A percentile compares a stretch with the other conserved stretches of the same genome.
Evolutionary conservation across 2,797 vertebrate genomes (phyloP).

Genomic region (Pangasius larnaudii): DNA sequence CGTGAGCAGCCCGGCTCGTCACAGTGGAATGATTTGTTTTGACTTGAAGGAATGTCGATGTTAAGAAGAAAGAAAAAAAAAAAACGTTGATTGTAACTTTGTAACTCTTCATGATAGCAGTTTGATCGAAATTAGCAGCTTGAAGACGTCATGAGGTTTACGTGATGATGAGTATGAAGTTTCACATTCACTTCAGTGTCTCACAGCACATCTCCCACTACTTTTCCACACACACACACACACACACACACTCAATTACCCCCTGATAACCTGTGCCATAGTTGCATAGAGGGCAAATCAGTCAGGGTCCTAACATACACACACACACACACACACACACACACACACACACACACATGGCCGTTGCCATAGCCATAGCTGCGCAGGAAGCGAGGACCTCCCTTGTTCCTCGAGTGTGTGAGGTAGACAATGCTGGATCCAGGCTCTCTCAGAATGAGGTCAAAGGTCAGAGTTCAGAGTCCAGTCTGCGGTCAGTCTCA

Average conservation of each 20-base stretch:
- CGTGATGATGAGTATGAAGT: neutral
- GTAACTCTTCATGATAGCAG: neutral
- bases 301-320: conserved; percentile 19
- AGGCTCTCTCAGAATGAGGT: conserved; percentile 67
- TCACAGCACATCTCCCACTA: neutral
- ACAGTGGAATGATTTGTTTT: neutral
- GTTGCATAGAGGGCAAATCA: conserved; percentile 59
- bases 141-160: conserved; percentile 4
- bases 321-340: conserved; percentile 30
- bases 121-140: conserved; percentile 22
- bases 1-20: neutral
- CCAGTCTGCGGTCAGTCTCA: conserved; percentile 65
- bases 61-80: neutral
- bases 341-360: conserved; percentile 24
- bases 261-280: conserved; percentile 72
- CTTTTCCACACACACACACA: conserved; percentile 26
- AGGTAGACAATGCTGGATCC: conserved; percentile 76
- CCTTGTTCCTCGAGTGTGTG: conserved; percentile 71
- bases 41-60: conserved; percentile 11
- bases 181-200: conserved; percentile 31
- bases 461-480: conserved; percentile 45
- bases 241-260: conserved; percentile 56
- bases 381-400: conserved; percentile 70
- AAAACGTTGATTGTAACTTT: neutral
- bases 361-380: conserved; percentile 62